These are phyloP conservation scores for Pomphorhynchus laevis DNA, from an alignment of 1,140 invertebrate species.

Conservation along the genomic window DNA sequence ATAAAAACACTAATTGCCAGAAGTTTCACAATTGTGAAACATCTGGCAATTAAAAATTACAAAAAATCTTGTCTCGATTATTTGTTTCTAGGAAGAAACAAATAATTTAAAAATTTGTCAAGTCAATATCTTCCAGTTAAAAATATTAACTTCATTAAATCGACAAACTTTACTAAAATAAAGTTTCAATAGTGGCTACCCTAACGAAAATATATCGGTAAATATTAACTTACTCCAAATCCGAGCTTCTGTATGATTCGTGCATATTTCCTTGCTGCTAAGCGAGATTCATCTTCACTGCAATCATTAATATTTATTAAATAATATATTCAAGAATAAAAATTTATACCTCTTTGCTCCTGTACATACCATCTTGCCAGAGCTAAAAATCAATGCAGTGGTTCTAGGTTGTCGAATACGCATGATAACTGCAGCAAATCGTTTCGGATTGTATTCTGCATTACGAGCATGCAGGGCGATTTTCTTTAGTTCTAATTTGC, in stretches of 20 bases:
- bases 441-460: conserved; percentile 97
- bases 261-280: conserved; percentile 89
- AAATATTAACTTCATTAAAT: too few relatives aligned
- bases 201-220: too few relatives aligned
- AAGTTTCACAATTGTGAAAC: too few relatives aligned
- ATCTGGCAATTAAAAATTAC: too few relatives aligned
- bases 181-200: too few relatives aligned
- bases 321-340: conserved; percentile 10
- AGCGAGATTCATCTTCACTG: conserved; percentile 62
- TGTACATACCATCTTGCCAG: conserved; percentile 99
- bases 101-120: too few relatives aligned
- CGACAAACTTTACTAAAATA: too few relatives aligned
- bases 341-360: conserved; percentile 51
- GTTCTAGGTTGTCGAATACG: conserved; percentile 84
- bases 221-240: conserved; percentile 34
- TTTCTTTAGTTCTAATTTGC: conserved; percentile 29
- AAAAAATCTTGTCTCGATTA: too few relatives aligned
- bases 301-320: too few relatives aligned
- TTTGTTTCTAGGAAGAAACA: too few relatives aligned
- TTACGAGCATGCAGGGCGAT: conserved; percentile 93
- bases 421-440: conserved; percentile 99
- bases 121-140: too few relatives aligned
- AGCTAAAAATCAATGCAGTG: conserved; percentile 90
- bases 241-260: conserved; percentile 93
- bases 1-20: too few relatives aligned